Conservation (phyloP, 2,888 invertebrate species). For the Anaspis maculata region DNA sequence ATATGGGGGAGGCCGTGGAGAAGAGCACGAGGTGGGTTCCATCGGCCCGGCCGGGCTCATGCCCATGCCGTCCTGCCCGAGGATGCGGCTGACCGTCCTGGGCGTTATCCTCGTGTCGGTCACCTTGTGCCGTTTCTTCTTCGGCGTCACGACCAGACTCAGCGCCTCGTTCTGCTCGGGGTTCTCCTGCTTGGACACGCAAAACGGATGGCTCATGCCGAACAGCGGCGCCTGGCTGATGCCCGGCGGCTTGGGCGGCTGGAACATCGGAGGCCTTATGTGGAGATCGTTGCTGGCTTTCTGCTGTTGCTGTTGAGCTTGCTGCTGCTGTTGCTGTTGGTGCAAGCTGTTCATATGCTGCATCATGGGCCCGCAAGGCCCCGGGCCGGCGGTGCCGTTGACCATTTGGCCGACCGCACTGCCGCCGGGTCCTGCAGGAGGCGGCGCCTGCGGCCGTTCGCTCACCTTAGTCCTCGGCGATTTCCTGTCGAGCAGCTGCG, state of each 20-base stretch:
- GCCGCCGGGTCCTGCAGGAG: too few species aligned
- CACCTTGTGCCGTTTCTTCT: conserved; percentile 96
- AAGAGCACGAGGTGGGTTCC: conserved; percentile 59
- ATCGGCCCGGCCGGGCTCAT: conserved; percentile 54
- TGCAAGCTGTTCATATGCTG: conserved; percentile 38
- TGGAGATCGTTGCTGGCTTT: conserved; percentile 47
- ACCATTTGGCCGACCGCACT: conserved; percentile 42
- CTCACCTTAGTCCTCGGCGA: conserved; percentile 71
- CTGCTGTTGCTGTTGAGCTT: too few species aligned
- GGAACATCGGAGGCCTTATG: conserved; percentile 70
- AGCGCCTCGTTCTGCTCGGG: conserved; percentile 91
- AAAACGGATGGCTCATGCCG: conserved; percentile 49
- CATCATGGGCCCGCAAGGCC: conserved; percentile 49
- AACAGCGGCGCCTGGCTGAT: conserved; percentile 54
- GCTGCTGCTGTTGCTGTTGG: too few species aligned
- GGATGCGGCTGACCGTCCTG: conserved; percentile 77
- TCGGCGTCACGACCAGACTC: conserved; percentile 88
- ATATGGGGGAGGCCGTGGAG: conserved; percentile 52
- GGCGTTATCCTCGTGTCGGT: conserved; percentile 91
- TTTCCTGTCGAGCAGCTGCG: conserved; percentile 74
- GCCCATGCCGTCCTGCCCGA: conserved; percentile 70
- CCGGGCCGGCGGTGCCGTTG: conserved; percentile 43
- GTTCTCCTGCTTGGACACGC: conserved; percentile 54
- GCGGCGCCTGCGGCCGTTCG: conserved; percentile 48
- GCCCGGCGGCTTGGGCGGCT: conserved; percentile 70